A percentile compares a stretch with the other conserved stretches of the same genome.
phyloP scores from a whole-genome alignment of 1,140 invertebrate genomes.

The Lepidurus couesii region DNA sequence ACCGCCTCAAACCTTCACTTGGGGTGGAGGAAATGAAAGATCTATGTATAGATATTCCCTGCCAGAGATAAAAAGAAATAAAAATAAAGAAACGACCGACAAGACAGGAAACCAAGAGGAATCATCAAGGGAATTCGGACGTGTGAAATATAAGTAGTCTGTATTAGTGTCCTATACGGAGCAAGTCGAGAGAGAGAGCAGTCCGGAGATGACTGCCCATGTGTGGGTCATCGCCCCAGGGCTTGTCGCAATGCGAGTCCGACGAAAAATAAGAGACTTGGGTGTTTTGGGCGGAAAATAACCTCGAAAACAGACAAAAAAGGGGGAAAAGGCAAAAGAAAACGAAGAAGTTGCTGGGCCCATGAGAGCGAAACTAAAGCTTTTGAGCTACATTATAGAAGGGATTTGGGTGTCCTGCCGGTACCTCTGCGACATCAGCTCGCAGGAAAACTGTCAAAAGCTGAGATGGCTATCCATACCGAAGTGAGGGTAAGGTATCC shows the following conservation, averaged over 20 bases:
- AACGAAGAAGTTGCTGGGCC: neutral
- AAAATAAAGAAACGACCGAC: neutral
- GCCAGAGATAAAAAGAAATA: too few relatives aligned
- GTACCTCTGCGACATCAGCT: neutral
- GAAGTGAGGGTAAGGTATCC: neutral
- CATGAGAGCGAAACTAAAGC: neutral
- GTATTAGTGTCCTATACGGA: too few relatives aligned
- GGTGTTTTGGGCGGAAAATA: too few relatives aligned
- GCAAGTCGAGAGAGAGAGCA: too few relatives aligned
- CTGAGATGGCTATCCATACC: neutral
- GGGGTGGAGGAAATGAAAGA: too few relatives aligned
- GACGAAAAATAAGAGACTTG: neutral
- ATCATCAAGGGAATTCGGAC: neutral
- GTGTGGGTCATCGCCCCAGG: neutral
- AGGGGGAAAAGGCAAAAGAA: neutral
- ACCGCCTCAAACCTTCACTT: too few relatives aligned
- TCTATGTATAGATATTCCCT: too few relatives aligned
- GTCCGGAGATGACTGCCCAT: neutral
- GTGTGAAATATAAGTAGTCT: neutral
- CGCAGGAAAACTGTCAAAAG: conserved; percentile 14
- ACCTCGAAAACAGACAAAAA: neutral
- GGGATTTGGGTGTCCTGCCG: neutral
- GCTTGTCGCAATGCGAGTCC: neutral
- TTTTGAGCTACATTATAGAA: conserved; percentile 7
- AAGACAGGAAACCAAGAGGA: neutral